Conservation (phyloP, 2,113 vertebrate species). For the Atrichornis clamosus region DNA sequence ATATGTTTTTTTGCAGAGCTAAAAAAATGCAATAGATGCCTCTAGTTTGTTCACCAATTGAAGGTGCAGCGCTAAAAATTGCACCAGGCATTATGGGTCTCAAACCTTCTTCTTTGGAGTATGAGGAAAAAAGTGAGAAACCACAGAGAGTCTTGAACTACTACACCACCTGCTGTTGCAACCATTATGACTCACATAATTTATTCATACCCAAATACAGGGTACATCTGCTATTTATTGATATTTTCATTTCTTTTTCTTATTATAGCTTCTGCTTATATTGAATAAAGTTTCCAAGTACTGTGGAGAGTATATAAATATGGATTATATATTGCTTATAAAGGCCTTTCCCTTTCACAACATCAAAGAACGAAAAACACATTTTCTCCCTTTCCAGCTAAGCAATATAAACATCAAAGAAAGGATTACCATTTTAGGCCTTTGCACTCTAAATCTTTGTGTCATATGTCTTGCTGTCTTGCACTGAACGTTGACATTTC, state of each 20-base stretch:
- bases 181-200: constrained; percentile 31
- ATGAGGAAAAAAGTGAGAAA: not conserved
- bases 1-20: not conserved
- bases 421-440: constrained; percentile 39
- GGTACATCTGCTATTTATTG: constrained; percentile 35
- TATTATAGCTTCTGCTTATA: not conserved
- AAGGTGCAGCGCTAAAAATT: not conserved
- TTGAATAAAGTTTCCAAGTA: not conserved
- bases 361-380: constrained; percentile 43
- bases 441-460: constrained; percentile 31
- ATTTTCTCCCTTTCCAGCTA: constrained; percentile 32
- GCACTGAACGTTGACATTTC: constrained; percentile 3
- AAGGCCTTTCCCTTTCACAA: not conserved
- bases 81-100: not conserved
- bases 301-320: not conserved
- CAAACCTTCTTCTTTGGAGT: not conserved
- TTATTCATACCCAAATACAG: constrained; percentile 38
- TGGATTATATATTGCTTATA: constrained; percentile 27
- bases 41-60: not conserved
- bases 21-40: not conserved
- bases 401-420: constrained; percentile 55
- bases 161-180: constrained; percentile 53
- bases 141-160: constrained; percentile 38
- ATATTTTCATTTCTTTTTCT: constrained; percentile 26
- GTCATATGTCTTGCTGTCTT: constrained; percentile 26